Conservation (phyloP, 2,797 vertebrate species). For the Leptodactylus fallax region DNA sequence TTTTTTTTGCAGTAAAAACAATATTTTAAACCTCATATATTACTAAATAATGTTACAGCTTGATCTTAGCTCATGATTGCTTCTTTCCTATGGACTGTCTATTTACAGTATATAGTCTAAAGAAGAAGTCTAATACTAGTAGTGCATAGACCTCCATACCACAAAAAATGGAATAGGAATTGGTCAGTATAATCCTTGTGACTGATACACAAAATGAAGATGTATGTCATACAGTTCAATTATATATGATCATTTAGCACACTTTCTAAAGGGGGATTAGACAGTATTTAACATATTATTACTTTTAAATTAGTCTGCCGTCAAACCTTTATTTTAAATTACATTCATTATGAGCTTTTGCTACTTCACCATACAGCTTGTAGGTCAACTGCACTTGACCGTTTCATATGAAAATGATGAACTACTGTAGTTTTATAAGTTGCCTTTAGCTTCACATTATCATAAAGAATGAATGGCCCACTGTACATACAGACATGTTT, state of each 20-base stretch:
- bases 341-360: conserved; percentile 19
- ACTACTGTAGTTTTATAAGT: conserved; percentile 13
- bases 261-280: background rate
- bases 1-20: no score
- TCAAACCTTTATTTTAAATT: background rate
- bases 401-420: conserved; percentile 25
- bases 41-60: no score
- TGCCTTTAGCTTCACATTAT: conserved; percentile 51
- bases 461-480: conserved; percentile 49
- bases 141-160: no score
- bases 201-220: background rate
- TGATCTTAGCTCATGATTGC: no score
- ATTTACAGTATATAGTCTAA: no score
- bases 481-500: conserved; percentile 42
- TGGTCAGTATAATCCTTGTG: no score
- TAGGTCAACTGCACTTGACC: conserved; percentile 21
- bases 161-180: no score
- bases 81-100: no score
- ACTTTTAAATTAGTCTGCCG: background rate
- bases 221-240: background rate
- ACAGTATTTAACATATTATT: conserved; percentile 2
- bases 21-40: no score
- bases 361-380: conserved; percentile 1
- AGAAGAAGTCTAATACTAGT: no score
- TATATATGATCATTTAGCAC: background rate